Evolutionary conservation across 2,888 invertebrate genomes (phyloP).

Genomic region (Actias luna): DNA sequence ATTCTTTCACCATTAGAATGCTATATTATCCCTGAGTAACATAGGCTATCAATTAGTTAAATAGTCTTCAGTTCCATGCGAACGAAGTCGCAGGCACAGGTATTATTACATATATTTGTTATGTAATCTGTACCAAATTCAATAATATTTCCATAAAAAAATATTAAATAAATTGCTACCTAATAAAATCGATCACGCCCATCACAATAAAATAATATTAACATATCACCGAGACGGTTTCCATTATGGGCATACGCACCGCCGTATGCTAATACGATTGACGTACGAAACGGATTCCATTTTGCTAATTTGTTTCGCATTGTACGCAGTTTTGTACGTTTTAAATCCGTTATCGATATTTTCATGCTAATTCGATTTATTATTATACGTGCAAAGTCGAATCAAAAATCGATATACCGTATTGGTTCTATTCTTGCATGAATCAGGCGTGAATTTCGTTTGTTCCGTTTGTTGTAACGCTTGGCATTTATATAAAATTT

Average conservation of each 20-base stretch:
- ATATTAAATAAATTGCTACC: background rate
- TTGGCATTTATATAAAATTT: background rate
- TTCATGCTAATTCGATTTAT: conserved; percentile 64
- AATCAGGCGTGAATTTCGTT: conserved; percentile 25
- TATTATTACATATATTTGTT: background rate
- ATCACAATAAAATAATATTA: conserved; percentile 55
- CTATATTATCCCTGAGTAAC: no score
- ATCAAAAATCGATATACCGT: conserved; percentile 24
- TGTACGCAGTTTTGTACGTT: conserved; percentile 55
- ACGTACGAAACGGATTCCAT: conserved; percentile 60
- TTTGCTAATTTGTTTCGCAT: conserved; percentile 68
- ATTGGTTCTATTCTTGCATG: conserved; percentile 37
- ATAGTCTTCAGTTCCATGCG: no score
- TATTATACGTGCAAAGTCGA: conserved; percentile 27
- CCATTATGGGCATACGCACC: conserved; percentile 17
- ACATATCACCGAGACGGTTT: conserved; percentile 40
- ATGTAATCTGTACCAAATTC: background rate
- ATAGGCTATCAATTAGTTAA: no score
- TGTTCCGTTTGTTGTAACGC: conserved; percentile 23
- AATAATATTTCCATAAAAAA: background rate
- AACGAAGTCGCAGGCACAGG: no score
- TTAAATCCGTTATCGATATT: conserved; percentile 72
- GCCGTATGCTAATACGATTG: conserved; percentile 66
- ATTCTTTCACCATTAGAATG: no score
- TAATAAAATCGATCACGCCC: conserved; percentile 29